Conservation (phyloP, 2,113 vertebrate genomes). For the Lasiurus borealis region DNA sequence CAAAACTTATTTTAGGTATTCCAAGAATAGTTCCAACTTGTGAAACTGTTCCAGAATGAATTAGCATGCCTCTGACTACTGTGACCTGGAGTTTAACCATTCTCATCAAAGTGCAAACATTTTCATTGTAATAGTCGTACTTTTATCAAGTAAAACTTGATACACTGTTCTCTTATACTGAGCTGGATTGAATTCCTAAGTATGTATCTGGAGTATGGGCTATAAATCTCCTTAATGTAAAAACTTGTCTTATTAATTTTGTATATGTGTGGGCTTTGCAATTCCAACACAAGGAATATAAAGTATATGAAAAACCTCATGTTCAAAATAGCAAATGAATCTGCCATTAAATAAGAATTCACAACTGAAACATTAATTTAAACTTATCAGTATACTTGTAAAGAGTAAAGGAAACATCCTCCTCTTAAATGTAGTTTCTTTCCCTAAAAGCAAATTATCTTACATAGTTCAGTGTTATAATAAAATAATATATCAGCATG, state of each 20-base stretch:
- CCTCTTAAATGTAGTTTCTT: not conserved
- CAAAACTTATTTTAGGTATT: not conserved
- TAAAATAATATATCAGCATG: not conserved
- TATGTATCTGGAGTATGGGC: not conserved
- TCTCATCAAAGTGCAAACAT: not conserved
- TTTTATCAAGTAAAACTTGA: not conserved
- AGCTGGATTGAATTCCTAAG: not conserved
- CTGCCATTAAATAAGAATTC: not conserved
- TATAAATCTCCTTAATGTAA: not conserved
- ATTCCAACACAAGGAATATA: not conserved
- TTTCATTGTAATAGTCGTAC: not conserved
- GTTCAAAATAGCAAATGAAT: conserved; percentile 1
- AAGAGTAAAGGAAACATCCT: not conserved
- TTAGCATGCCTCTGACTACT: not conserved
- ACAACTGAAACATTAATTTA: not conserved
- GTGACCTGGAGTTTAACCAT: not conserved
- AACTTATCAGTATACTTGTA: not conserved
- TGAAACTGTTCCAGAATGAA: not conserved
- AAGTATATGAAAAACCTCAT: not conserved
- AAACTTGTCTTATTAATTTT: not conserved
- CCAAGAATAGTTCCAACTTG: not conserved
- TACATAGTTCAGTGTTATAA: not conserved
- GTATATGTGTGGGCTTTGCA: not conserved
- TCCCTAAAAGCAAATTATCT: not conserved
- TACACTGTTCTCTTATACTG: not conserved